phyloP scores from a whole-genome alignment of 2,797 vertebrate species.

The Eleutherodactylus coqui region DNA sequence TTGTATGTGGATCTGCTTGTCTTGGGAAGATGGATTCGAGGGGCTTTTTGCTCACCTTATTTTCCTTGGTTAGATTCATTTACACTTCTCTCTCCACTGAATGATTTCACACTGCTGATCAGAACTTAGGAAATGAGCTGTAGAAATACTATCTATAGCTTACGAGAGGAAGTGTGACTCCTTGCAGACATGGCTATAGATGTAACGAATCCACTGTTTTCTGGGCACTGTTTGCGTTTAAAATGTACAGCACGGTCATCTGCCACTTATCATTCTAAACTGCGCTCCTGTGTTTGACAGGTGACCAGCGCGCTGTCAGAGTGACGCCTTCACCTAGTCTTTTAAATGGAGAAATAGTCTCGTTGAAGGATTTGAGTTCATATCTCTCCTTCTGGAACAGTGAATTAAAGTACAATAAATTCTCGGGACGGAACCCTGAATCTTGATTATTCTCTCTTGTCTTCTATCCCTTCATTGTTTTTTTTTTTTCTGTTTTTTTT shows the following conservation, averaged over 20 bases:
- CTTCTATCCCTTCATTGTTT: background rate
- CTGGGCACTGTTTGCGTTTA: constrained; percentile 58
- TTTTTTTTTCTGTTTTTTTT: too few species aligned
- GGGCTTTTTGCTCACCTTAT: background rate
- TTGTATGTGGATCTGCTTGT: constrained; percentile 12
- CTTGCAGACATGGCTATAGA: constrained; percentile 27
- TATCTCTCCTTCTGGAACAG: rapidly evolving
- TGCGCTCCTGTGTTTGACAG: constrained; percentile 45
- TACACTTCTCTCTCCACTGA: constrained; percentile 18
- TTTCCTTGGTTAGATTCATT: constrained; percentile 17
- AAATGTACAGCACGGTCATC: constrained; percentile 53
- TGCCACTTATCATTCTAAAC: constrained; percentile 57
- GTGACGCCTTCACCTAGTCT: constrained; percentile 33
- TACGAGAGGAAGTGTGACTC: background rate
- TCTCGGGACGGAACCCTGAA: constrained; percentile 22
- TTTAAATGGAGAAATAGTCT: constrained; percentile 31
- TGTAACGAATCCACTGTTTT: background rate
- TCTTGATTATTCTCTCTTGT: background rate
- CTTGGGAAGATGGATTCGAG: constrained; percentile 1
- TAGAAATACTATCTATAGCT: constrained; percentile 23
- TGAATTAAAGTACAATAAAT: constrained; percentile 38
- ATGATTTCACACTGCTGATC: constrained; percentile 27
- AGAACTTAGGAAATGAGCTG: constrained; percentile 29
- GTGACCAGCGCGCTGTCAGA: constrained; percentile 45
- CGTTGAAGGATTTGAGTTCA: background rate